phyloP scores from a whole-genome alignment of 2,888 invertebrate species.

The Tetragonula carbonaria region DNA sequence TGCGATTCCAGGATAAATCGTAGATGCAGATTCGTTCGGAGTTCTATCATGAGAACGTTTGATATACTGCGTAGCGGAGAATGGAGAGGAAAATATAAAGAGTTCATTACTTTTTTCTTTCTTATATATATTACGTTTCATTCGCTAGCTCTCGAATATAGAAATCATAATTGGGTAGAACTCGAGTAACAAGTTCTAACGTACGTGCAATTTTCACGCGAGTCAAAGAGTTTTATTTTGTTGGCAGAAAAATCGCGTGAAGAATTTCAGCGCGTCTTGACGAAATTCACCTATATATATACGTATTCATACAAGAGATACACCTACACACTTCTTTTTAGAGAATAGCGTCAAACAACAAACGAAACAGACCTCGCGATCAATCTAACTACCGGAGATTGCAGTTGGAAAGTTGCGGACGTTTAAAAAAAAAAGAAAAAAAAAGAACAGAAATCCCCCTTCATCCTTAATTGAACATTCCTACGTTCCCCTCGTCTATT shows the following conservation, averaged over 20 bases:
- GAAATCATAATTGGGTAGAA: not conserved
- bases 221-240: too few species aligned
- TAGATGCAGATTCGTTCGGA: not conserved
- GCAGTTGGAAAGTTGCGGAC: not conserved
- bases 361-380: not conserved
- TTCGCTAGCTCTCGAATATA: not conserved
- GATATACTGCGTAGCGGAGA: not conserved
- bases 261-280: not conserved
- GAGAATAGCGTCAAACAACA: not conserved
- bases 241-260: not conserved
- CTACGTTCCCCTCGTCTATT: not conserved
- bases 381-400: not conserved
- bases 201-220: not conserved
- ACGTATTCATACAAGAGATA: too few species aligned
- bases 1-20: not conserved
- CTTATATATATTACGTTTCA: not conserved
- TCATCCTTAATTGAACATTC: constrained; percentile 1
- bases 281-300: not conserved
- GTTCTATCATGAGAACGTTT: not conserved
- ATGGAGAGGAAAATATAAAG: too few species aligned
- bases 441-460: not conserved
- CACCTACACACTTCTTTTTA: too few species aligned
- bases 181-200: not conserved
- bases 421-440: not conserved
- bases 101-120: not conserved